Evolutionary conservation across 2,113 vertebrate genomes (phyloP).

Genomic region (Sceloporus undulatus): DNA sequence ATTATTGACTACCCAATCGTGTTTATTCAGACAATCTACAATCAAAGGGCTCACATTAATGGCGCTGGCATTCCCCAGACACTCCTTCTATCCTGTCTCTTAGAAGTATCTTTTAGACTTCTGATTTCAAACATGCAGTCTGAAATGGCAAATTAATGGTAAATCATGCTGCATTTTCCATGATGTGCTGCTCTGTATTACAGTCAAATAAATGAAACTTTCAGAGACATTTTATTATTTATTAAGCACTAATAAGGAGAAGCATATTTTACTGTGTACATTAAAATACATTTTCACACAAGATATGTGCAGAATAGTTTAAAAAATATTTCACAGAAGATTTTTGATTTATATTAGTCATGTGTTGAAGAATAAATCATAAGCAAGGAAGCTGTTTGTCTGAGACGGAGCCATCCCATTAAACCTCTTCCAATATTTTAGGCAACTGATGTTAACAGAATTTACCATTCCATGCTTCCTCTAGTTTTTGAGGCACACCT

Average conservation of each 20-base stretch:
- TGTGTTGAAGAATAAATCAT: conserved; percentile 29
- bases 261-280: not conserved
- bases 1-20: too few relatives aligned
- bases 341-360: conserved; percentile 47
- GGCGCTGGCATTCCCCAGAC: too few relatives aligned
- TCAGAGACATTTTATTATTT: not conserved
- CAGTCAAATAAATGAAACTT: conserved; percentile 16
- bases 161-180: too few relatives aligned
- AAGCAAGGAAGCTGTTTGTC: not conserved
- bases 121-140: too few relatives aligned
- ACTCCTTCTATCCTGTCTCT: too few relatives aligned
- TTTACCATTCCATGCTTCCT: conserved; percentile 19
- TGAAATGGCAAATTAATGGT: too few relatives aligned
- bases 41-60: too few relatives aligned
- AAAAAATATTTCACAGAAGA: not conserved
- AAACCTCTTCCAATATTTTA: conserved; percentile 11
- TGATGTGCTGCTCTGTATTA: not conserved
- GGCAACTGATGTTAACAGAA: not conserved
- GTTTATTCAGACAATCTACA: too few relatives aligned
- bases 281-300: conserved; percentile 26
- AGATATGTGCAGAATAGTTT: conserved; percentile 24
- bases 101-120: too few relatives aligned
- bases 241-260: conserved; percentile 11
- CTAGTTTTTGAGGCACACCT: not conserved
- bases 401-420: not conserved